Conservation (phyloP, 2,888 invertebrate species). For the Melieria picta region DNA sequence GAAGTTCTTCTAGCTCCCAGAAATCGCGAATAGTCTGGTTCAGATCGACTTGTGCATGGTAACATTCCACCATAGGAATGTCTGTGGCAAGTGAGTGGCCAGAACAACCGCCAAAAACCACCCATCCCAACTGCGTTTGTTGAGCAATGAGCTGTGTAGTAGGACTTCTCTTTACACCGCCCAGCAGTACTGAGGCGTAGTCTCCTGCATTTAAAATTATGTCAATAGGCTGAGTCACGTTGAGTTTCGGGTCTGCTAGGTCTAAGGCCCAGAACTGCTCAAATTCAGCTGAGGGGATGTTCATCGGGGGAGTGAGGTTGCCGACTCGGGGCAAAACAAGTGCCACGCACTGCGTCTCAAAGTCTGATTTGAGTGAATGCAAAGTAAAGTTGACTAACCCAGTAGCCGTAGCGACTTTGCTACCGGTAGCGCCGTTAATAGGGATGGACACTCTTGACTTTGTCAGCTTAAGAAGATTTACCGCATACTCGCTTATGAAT, state of each 20-base stretch:
- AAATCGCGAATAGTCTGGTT: constrained; percentile 18
- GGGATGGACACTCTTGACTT: background rate
- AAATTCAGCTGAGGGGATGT: too few species aligned
- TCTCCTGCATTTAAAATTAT: constrained; percentile 18
- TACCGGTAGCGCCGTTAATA: constrained; percentile 14
- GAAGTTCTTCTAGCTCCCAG: constrained; percentile 26
- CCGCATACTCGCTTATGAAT: constrained; percentile 24
- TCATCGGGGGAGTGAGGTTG: too few species aligned
- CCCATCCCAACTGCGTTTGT: background rate
- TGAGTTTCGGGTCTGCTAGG: too few species aligned
- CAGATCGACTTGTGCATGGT: constrained; percentile 10
- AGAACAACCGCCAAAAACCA: background rate
- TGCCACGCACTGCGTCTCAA: too few species aligned
- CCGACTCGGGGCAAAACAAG: too few species aligned
- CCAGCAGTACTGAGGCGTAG: constrained; percentile 5
- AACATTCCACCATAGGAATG: background rate
- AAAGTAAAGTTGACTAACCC: background rate
- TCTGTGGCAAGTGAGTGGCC: background rate
- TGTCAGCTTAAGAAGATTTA: background rate
- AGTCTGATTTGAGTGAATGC: background rate
- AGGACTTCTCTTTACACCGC: background rate
- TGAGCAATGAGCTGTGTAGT: background rate
- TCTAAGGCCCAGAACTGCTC: too few species aligned
- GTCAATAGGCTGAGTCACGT: background rate
- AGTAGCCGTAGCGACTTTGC: background rate